Evolutionary conservation across 2,113 vertebrate species (phyloP), one percentile per base, ranked within the genome.

Genomic region (Boulengeromyrus knoepffleri): DNA sequence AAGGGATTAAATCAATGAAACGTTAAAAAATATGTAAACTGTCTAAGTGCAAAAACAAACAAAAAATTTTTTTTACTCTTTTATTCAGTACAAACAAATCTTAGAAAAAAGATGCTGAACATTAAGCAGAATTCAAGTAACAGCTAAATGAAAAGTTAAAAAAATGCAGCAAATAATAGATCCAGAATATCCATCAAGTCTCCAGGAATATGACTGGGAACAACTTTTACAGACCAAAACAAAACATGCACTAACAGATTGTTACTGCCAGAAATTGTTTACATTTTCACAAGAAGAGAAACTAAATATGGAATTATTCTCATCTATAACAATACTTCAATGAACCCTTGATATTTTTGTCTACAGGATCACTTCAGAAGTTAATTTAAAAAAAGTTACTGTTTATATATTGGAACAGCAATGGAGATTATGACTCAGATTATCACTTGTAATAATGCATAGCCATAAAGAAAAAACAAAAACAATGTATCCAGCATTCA

Each of bases 221-320:
- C 49, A 85, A 90, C 62, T 52, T 39, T 27, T 49, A 56, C 85
- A 89, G 27, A 58, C 90, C 19, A 90, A 74, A 85, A 90, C 85
- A 87, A 92, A 89, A 92, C 89, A 91, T 88, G 58, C n/a, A 90
- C 24, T 88, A 62, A 89, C n/a, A 31, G 27, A 87, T 42, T 27
- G 85, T 87, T 89, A 90, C 19, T 56, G 87, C 85, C 49, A 66
- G 83, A 36, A 91, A 89, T 90, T 90, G 92, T 94, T 93, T 85
- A 80, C 87, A 58, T 84, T 91, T 27, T 80, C 39, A 39, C 36
- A 80, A 77, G 36, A 77, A 92, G 91, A 90, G 47, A 87, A 49
- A 45, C 42, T 39, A 42, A 70, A 70, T n/a, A 5, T 58, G 12
- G 58, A 88, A 88, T 56, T 10, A 39, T n/a, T 58, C 19, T 85